Percentiles rank a stretch among this genome's conserved stretches.
Evolutionary conservation across 2,797 vertebrate species (phyloP).

Genomic region (Phrynocephalus guinanensis): DNA sequence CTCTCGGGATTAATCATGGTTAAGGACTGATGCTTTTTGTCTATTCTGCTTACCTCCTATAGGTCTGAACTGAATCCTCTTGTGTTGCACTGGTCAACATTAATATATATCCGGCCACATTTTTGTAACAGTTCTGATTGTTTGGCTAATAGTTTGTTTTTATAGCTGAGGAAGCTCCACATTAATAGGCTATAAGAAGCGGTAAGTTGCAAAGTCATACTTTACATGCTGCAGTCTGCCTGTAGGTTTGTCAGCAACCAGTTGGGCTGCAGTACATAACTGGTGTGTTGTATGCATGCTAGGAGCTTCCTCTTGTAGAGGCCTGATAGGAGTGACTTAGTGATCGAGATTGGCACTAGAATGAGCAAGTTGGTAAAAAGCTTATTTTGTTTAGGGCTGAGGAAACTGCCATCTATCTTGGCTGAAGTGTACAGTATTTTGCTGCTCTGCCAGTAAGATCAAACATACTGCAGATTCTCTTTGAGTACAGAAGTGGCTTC

Average conservation of each 20-base stretch:
- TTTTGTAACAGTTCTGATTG: neutral
- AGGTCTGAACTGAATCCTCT: neutral
- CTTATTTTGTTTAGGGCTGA: conserved; percentile 41
- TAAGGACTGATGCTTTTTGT: neutral
- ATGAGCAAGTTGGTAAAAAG: conserved; percentile 49
- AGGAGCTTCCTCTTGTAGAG: neutral
- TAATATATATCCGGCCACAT: fast-evolving
- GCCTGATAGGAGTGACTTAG: neutral
- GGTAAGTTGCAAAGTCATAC: neutral
- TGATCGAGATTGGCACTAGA: conserved; percentile 51
- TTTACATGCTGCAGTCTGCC: neutral
- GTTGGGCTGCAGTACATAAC: neutral
- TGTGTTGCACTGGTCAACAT: neutral
- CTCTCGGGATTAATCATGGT: conserved; percentile 13
- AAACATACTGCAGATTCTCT: neutral
- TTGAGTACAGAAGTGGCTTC: neutral
- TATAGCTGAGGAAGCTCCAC: fast-evolving
- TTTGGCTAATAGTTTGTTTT: conserved; percentile 5
- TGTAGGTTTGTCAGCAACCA: neutral
- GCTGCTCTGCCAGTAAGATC: neutral
- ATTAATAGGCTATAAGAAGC: conserved; percentile 11
- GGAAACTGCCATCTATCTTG: fast-evolving
- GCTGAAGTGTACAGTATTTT: fast-evolving
- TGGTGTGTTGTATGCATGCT: neutral
- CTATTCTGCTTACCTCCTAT: fast-evolving